Conservation (phyloP, 2,113 vertebrate genomes). For the Platichthys stellatus region DNA sequence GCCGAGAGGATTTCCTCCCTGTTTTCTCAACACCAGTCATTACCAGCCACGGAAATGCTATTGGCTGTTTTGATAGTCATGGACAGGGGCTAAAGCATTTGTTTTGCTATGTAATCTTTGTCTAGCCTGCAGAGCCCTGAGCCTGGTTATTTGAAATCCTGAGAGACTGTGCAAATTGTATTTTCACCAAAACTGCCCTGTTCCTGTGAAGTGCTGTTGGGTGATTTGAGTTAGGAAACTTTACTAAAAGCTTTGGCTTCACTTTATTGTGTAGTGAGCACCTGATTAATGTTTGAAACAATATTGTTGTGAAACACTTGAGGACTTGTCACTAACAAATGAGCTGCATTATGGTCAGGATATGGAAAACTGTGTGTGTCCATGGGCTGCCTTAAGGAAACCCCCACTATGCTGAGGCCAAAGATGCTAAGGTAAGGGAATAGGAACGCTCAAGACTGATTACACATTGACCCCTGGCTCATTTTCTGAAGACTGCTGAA, state of each 20-base stretch:
- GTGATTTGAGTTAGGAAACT: conserved; percentile 27
- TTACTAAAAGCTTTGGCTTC: conserved; percentile 1
- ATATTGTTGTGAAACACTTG: neutral
- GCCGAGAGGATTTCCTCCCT: conserved; percentile 53
- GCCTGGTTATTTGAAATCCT: conserved; percentile 69
- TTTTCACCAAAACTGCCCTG: conserved; percentile 9
- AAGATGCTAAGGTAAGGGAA: conserved; percentile 4
- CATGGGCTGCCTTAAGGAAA: neutral
- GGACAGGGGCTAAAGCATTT: conserved; percentile 61
- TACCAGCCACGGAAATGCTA: conserved; percentile 79
- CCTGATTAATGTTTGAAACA: conserved; percentile 44
- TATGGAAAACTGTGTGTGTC: conserved; percentile 24
- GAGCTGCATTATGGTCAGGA: neutral
- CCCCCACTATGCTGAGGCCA: conserved; percentile 3
- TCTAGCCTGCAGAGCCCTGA: conserved; percentile 53
- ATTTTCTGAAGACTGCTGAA: no score
- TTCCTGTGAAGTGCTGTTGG: conserved; percentile 21
- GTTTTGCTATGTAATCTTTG: conserved; percentile 73
- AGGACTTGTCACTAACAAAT: no score
- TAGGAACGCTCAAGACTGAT: neutral
- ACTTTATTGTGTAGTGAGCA: conserved; percentile 2
- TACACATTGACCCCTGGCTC: conserved; percentile 7
- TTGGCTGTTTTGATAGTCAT: conserved; percentile 77
- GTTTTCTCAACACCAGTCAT: conserved; percentile 74
- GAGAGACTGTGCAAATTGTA: conserved; percentile 40